Evolutionary conservation across 1,140 invertebrate genomes (phyloP).

Genomic region (Temnothorax nylanderi): DNA sequence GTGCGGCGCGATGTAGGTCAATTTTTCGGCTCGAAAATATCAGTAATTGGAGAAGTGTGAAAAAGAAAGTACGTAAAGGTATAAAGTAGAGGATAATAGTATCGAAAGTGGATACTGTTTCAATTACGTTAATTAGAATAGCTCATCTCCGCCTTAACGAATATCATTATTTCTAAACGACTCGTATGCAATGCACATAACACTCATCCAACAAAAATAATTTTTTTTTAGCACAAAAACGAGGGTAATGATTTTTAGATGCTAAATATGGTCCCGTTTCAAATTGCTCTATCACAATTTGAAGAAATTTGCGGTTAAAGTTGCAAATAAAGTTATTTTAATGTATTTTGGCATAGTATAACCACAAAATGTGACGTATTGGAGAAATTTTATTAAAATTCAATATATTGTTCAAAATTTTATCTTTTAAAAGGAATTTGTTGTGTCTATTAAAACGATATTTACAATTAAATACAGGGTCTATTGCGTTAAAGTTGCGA

Average conservation of each 20-base stretch:
- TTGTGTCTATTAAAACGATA: no score
- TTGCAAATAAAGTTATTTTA: no score
- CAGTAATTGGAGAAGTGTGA: not conserved
- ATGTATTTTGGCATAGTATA: no score
- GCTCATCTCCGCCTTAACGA: not conserved
- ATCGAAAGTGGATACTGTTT: not conserved
- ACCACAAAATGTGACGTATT: no score
- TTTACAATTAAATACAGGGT: no score
- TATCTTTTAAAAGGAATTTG: no score
- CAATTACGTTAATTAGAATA: not conserved
- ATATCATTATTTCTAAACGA: not conserved
- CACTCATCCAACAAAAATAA: not conserved
- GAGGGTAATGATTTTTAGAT: not conserved
- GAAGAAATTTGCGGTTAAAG: no score
- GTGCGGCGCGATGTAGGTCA: not conserved
- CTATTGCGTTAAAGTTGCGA: no score
- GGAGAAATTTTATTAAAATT: no score
- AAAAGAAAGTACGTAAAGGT: not conserved
- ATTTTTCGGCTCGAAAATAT: slow-evolving; percentile 1
- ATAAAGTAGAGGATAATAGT: not conserved
- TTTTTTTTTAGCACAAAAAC: not conserved
- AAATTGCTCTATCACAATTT: no score
- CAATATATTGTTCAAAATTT: no score
- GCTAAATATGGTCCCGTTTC: no score
- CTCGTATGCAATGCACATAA: not conserved